These are phyloP conservation scores for Chaetogeoica ovagalla DNA, from an alignment of 2,888 invertebrate species.

Conservation along the genomic window DNA sequence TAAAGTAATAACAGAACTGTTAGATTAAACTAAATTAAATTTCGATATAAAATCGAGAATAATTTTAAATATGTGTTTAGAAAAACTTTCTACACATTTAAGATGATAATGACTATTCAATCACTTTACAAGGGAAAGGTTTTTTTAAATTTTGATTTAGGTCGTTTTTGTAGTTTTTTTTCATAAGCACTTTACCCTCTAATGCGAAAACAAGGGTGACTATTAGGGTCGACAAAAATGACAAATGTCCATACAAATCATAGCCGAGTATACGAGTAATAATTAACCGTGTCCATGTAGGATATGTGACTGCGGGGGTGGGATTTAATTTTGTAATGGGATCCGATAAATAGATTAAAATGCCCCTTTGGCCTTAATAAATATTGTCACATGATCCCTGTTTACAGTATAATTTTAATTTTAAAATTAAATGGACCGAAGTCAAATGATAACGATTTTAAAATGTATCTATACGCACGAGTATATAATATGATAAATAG, in stretches of 20 bases:
- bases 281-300: constrained; percentile 40
- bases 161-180: constrained; percentile 20
- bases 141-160: constrained; percentile 18
- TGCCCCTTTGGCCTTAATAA: constrained; percentile 40
- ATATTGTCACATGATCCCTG: constrained; percentile 43
- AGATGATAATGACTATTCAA: constrained; percentile 22
- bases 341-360: constrained; percentile 53
- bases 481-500: too few species aligned
- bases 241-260: constrained; percentile 52
- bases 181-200: constrained; percentile 26
- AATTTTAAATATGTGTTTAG: neutral
- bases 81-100: neutral
- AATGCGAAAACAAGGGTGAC: constrained; percentile 48
- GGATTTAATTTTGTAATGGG: constrained; percentile 50
- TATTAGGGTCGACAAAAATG: constrained; percentile 47
- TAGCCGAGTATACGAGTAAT: constrained; percentile 37
- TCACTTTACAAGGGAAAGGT: constrained; percentile 22
- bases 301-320: neutral
- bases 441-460: constrained; percentile 55
- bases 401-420: constrained; percentile 52
- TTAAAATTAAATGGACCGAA: constrained; percentile 58
- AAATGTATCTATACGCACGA: constrained; percentile 9
- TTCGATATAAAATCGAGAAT: neutral
- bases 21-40: neutral
- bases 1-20: neutral